These are phyloP conservation scores for Poicephalus meyeri DNA, from an alignment of 2,113 vertebrate genomes.

Conservation along the genomic window DNA sequence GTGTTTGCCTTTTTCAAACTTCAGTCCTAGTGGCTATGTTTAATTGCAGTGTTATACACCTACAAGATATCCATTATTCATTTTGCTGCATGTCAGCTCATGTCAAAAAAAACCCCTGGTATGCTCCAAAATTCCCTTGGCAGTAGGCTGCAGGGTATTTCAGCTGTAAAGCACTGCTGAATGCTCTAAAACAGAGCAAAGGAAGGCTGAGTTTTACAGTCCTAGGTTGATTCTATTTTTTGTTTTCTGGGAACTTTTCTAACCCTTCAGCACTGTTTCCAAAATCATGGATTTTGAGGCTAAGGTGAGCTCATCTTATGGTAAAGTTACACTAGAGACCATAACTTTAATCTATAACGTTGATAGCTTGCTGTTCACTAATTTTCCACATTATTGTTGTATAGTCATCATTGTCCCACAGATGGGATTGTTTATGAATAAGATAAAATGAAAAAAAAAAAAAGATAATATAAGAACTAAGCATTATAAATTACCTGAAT, in stretches of 20 bases:
- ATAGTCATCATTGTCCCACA: background rate
- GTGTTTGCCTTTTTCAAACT: background rate
- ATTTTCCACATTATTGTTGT: background rate
- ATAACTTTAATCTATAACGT: background rate
- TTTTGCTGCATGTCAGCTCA: background rate
- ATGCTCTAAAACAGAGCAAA: background rate
- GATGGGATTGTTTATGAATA: background rate
- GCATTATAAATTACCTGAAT: background rate
- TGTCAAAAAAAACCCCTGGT: background rate
- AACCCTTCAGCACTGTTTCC: background rate
- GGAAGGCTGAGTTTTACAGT: background rate
- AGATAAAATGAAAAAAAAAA: background rate
- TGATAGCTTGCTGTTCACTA: background rate
- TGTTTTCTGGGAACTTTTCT: background rate
- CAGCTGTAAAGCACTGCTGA: background rate
- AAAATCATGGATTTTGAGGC: background rate
- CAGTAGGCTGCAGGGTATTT: background rate
- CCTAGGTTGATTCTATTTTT: background rate
- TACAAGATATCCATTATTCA: background rate
- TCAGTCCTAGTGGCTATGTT: background rate
- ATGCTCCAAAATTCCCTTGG: background rate
- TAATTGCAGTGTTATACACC: background rate
- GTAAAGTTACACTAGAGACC: background rate
- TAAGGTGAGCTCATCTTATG: background rate
- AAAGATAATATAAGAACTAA: background rate